These are phyloP conservation scores for Diabrotica balteata DNA, from an alignment of 2,888 invertebrate genomes.

Conservation along the genomic window DNA sequence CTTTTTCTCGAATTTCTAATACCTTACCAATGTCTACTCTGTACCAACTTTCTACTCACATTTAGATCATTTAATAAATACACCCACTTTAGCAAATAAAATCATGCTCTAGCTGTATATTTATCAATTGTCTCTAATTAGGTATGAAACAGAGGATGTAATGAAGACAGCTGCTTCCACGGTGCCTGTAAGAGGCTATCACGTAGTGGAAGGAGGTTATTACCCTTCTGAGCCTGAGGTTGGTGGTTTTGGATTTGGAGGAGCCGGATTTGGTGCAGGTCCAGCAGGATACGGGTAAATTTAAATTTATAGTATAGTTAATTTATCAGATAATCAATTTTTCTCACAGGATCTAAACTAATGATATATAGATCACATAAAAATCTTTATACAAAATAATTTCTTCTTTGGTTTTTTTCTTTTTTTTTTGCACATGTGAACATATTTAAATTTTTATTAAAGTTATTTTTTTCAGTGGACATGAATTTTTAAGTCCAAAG, in stretches of 20 bases:
- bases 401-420: no score
- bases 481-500: constrained; percentile 16
- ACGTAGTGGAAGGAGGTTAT: constrained; percentile 68
- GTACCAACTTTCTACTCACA: no score
- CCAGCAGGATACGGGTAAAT: constrained; percentile 9
- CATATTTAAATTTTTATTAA: not conserved
- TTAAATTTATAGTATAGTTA: no score
- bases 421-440: no score
- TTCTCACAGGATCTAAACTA: no score
- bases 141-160: constrained; percentile 56
- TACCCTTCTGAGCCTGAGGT: constrained; percentile 58
- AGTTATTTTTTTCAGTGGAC: constrained; percentile 3
- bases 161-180: constrained; percentile 56
- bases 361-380: no score
- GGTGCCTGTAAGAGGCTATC: constrained; percentile 63
- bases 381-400: no score
- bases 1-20: no score
- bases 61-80: no score
- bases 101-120: not conserved
- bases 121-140: constrained; percentile 17
- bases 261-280: constrained; percentile 11
- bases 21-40: no score
- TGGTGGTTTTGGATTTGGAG: constrained; percentile 28
- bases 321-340: no score
- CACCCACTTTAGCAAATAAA: no score